Conservation (phyloP, 2,113 vertebrate genomes). For the Chionomys nivalis region DNA sequence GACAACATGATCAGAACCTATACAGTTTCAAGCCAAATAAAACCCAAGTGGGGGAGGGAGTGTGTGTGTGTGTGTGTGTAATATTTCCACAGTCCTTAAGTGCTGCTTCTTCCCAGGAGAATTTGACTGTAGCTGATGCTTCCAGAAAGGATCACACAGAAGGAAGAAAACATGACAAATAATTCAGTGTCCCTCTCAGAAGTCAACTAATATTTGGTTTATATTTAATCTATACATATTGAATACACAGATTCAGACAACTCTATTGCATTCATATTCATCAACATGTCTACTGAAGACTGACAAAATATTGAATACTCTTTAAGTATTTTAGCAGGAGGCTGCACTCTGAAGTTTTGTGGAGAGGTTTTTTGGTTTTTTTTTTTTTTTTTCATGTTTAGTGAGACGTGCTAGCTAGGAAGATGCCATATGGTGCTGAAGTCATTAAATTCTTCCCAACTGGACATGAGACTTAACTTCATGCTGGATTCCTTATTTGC, state of each 20-base stretch:
- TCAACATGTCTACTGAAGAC: constrained; percentile 49
- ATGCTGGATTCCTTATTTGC: constrained; percentile 4
- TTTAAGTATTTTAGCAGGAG: constrained; percentile 2
- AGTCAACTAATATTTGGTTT: constrained; percentile 55
- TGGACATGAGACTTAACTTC: constrained; percentile 47
- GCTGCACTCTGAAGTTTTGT: background rate
- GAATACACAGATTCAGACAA: constrained; percentile 38
- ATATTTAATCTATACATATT: constrained; percentile 50
- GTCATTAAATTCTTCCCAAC: constrained; percentile 65
- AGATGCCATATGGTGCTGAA: background rate
- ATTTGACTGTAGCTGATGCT: background rate
- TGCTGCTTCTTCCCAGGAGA: background rate
- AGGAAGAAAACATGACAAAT: background rate
- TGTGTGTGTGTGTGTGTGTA: too few relatives aligned
- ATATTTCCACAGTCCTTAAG: background rate
- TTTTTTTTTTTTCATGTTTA: background rate
- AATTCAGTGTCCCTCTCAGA: background rate
- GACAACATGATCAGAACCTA: background rate
- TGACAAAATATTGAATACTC: background rate
- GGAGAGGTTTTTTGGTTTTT: too few relatives aligned
- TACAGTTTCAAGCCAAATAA: background rate
- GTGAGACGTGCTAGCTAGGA: background rate
- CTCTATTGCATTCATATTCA: constrained; percentile 53
- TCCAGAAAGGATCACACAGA: constrained; percentile 39
- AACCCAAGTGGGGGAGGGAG: background rate